Percentiles rank a stretch among this genome's conserved stretches.
Evolutionary conservation across 2,113 vertebrate genomes (phyloP).

Genomic region (Puma concolor): DNA sequence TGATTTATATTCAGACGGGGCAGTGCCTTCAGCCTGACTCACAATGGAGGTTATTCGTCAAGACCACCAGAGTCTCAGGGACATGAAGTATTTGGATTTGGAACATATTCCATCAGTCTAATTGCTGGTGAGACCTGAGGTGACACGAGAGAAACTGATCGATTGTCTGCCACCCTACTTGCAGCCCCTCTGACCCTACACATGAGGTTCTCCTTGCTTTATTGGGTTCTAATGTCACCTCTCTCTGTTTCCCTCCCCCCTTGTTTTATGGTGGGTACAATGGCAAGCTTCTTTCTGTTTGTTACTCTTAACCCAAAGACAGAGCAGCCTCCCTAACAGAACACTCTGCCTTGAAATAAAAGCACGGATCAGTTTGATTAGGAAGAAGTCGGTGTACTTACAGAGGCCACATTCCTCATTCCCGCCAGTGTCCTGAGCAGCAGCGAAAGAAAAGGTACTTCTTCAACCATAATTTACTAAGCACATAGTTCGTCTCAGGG

Average conservation of each 20-base stretch:
- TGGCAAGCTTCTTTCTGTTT: slow-evolving; percentile 60
- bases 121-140: slow-evolving; percentile 71
- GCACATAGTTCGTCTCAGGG: not conserved
- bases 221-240: slow-evolving; percentile 49
- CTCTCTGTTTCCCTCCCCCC: slow-evolving; percentile 6
- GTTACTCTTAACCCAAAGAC: slow-evolving; percentile 52
- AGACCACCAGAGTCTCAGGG: slow-evolving; percentile 60
- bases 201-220: slow-evolving; percentile 55
- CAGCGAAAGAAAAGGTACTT: not conserved
- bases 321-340: not conserved
- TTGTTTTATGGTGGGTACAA: slow-evolving; percentile 42
- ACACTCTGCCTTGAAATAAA: not conserved
- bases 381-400: not conserved
- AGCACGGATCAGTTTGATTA: not conserved
- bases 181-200: slow-evolving; percentile 50
- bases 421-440: not conserved
- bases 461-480: not conserved
- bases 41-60: slow-evolving; percentile 86
- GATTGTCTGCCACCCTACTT: slow-evolving; percentile 42
- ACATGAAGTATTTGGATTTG: slow-evolving; percentile 76
- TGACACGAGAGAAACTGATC: slow-evolving; percentile 75
- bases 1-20: slow-evolving; percentile 84
- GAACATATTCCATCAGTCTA: slow-evolving; percentile 80
- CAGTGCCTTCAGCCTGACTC: slow-evolving; percentile 65
- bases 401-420: not conserved